These are phyloP conservation scores for Theretra japonica DNA, from an alignment of 2,888 invertebrate species.

Conservation along the genomic window DNA sequence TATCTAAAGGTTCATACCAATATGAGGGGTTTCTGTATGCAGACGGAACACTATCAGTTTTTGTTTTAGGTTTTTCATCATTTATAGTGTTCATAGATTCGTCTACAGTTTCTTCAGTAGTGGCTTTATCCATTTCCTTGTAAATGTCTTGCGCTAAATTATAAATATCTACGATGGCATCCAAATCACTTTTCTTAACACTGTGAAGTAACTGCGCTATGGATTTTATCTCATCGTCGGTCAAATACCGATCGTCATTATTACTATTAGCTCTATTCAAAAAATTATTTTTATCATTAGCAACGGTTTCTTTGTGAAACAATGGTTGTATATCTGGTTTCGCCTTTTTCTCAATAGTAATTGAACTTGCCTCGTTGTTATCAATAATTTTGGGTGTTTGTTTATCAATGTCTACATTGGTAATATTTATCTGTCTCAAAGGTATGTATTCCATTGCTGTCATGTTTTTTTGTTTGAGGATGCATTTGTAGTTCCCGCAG, in stretches of 20 bases:
- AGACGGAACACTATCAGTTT: constrained; percentile 16
- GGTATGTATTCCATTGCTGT: constrained; percentile 48
- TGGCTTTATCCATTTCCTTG: constrained; percentile 63
- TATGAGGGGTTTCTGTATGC: constrained; percentile 48
- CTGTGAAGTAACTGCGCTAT: constrained; percentile 66
- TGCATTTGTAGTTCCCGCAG: constrained; percentile 79
- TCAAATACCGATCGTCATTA: constrained; percentile 64
- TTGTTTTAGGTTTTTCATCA: constrained; percentile 30
- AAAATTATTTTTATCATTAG: constrained; percentile 29
- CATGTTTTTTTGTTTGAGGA: constrained; percentile 56
- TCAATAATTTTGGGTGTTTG: neutral
- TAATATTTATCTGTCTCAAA: constrained; percentile 55
- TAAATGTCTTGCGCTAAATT: constrained; percentile 76
- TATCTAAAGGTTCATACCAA: constrained; percentile 60
- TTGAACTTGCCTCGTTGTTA: constrained; percentile 24
- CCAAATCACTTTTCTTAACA: constrained; percentile 74
- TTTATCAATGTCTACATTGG: constrained; percentile 38
- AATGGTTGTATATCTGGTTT: constrained; percentile 34
- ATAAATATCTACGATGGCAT: constrained; percentile 75
- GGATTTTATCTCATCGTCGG: constrained; percentile 66
- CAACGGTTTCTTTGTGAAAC: constrained; percentile 32
- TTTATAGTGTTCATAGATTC: constrained; percentile 41
- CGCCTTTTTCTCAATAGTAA: constrained; percentile 38
- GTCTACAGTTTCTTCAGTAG: constrained; percentile 45
- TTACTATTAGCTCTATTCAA: constrained; percentile 28